Evolutionary conservation across 2,888 invertebrate species (phyloP).

Genomic region (Uropetala carovei): DNA sequence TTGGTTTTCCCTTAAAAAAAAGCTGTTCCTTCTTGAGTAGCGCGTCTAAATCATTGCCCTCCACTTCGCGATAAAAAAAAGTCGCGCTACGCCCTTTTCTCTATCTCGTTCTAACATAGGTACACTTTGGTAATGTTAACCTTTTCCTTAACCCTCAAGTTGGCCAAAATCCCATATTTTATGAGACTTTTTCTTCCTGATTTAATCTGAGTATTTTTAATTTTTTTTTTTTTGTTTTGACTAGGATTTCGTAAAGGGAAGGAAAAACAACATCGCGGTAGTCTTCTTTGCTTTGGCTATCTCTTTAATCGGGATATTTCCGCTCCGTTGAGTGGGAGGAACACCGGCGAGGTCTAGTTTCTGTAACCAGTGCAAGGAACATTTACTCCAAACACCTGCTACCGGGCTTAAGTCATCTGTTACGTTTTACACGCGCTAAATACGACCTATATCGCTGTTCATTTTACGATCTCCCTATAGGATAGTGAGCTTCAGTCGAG

Average conservation of each 20-base stretch:
- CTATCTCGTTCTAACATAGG: slow-evolving; percentile 5
- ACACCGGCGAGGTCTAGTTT: neutral
- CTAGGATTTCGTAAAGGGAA: neutral
- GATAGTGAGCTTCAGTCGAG: too few relatives aligned
- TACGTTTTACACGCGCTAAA: neutral
- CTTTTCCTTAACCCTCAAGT: neutral
- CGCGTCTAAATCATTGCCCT: neutral
- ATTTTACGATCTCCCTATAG: too few relatives aligned
- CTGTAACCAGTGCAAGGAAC: neutral
- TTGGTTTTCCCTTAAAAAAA: neutral
- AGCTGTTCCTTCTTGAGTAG: neutral
- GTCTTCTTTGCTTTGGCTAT: neutral
- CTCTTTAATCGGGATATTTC: neutral
- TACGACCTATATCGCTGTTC: neutral
- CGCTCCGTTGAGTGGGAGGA: neutral
- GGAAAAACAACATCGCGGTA: neutral
- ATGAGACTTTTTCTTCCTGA: neutral
- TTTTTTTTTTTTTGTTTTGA: neutral
- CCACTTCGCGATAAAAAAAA: neutral
- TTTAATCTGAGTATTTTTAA: neutral
- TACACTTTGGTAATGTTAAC: neutral
- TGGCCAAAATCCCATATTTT: neutral
- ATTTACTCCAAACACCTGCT: neutral
- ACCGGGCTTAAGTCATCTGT: neutral
- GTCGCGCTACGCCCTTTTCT: neutral